Evolutionary conservation across 2,888 invertebrate genomes (phyloP), one percentile per base, ranked within the genome.

Genomic region (Scaptomyza parva): DNA sequence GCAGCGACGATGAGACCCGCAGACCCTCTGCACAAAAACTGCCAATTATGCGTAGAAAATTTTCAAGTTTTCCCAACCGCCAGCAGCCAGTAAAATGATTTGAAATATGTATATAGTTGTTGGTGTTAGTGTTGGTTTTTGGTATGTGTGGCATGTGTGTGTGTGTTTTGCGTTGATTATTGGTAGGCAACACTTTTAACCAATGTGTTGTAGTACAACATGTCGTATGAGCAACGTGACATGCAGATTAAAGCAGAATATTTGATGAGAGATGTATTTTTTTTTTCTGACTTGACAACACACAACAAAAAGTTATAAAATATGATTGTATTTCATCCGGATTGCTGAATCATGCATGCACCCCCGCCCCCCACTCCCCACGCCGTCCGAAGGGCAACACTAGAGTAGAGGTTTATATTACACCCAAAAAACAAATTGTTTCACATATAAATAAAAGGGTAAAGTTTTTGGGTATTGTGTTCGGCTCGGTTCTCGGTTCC

Each of bases 11-110:
- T n/a, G n/a, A n/a, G n/a, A n/a, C 26, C 62, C 61, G 41, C 45
- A 60, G 62, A 44, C 50, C 28, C 18, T 40, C n/a, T n/a, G n/a
- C n/a, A 51, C 51, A 68, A 79, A 72, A 76, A 70, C 78, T 68
- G 82, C 76, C 82, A 82, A 85, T 82, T 82, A 81, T 85, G 79
- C 71, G 65, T 74, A 51, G 68, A 60, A 60, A 77, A 74, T 81
- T 73, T 73, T 57, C 68, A 68, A 63, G 68, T 72, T 72, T 68
- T 55, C 22, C n/a, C n/a, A n/a, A n/a, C n/a, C n/a, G n/a, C n/a
- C n/a, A n/a, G n/a, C n/a, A n/a, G 41, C 55, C 33, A 52, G 68
- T 55, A 63, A 72, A 72, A 72, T 55, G 59, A 72, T 72, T 63
- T 62, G 54, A 61, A 58, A 71, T 52, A 67, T 55, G 39, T 47